Evolutionary conservation across 2,113 vertebrate species (phyloP), one percentile per base, ranked within the genome.

Genomic region (Osmerus eperlanus): DNA sequence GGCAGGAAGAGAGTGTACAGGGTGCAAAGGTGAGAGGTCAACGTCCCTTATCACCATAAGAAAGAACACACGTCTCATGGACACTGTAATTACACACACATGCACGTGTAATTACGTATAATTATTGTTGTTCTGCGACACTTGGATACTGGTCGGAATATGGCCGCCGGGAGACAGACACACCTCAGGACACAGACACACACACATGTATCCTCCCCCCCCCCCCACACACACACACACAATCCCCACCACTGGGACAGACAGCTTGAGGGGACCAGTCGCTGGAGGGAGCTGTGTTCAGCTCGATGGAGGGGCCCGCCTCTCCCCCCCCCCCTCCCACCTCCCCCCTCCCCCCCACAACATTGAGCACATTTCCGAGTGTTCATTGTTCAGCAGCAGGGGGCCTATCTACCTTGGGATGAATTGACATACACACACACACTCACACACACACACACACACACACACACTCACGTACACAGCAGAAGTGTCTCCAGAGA

Each of bases 21-120:
- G 83, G 84, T 75, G 78, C 83, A 84, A 80, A 82, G 88, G 87
- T 88, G 81, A 91, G 87, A 86, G 89, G 86, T 85, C 90, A 89
- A 71, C 83, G 85, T 91, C 84, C 81, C 91, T 90, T 85, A 90
- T 93, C 88, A 91, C 71, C 91, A 91, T 91, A 91, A 92, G 90
- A 92, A 91, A 92, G 89, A 89, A 81, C 80, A 84, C 81, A 86
- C 84, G 89, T 90, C 88, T 84, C 71, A 56, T 70, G 82, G 55
- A 67, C 80, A 60, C 78, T 81, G 82, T 90, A 89, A 92, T 91
- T 91, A 86, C 89, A 91, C 84, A 90, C 91, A 92, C 89, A 90
- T 91, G 90, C 90, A 91, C 87, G 82, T 78, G 78, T 91, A 90
- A 90, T 82, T 80, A 77, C 86, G 88, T 84, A 85, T 88, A 85